These are phyloP conservation scores for Notothenia coriiceps DNA, from an alignment of 2,113 vertebrate genomes.

Conservation along the genomic window DNA sequence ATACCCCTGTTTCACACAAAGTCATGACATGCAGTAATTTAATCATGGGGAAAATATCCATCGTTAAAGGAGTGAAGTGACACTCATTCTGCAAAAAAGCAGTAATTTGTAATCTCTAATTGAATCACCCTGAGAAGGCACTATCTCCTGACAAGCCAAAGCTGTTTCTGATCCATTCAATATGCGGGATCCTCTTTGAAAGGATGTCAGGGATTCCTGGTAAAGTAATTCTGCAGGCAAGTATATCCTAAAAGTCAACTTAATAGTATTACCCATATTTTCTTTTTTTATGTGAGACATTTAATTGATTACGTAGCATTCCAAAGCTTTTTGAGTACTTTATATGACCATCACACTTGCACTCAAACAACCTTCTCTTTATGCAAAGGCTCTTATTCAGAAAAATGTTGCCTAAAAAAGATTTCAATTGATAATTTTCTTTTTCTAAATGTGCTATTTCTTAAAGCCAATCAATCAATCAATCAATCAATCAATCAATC, in stretches of 20 bases:
- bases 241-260: constrained; percentile 17
- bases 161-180: constrained; percentile 58
- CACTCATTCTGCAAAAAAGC: constrained; percentile 40
- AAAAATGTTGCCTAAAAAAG: neutral
- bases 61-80: constrained; percentile 38
- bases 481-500: too few relatives aligned
- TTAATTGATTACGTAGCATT: neutral
- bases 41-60: neutral
- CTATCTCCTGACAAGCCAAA: constrained; percentile 49
- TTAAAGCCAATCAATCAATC: neutral
- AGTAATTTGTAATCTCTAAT: constrained; percentile 68
- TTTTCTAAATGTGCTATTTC: constrained; percentile 11
- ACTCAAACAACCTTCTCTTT: neutral
- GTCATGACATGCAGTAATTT: constrained; percentile 38
- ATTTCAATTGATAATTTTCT: constrained; percentile 29
- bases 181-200: constrained; percentile 47
- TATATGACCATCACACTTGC: constrained; percentile 6
- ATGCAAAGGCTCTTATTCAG: constrained; percentile 12
- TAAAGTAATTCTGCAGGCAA: constrained; percentile 2
- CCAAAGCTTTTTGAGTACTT: neutral
- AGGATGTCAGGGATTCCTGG: constrained; percentile 54
- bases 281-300: constrained; percentile 6
- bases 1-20: constrained; percentile 26
- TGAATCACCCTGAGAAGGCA: constrained; percentile 61
- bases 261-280: constrained; percentile 27